Conservation (phyloP, 2,113 vertebrate species). For the Malurus alboscapulatus region DNA sequence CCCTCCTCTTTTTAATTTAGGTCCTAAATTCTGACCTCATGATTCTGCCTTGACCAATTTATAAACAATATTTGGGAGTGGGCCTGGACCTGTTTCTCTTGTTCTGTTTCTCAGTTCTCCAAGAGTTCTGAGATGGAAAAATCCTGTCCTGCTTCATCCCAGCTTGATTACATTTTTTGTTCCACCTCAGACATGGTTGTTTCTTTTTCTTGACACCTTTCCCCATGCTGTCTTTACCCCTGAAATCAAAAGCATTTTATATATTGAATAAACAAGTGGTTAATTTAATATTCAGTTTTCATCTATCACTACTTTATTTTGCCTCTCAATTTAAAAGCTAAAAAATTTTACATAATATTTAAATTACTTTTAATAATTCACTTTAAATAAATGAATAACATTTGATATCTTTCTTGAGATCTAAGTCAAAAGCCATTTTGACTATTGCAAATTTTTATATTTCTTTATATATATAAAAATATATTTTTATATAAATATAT, state of each 20-base stretch:
- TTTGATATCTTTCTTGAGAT: not conserved
- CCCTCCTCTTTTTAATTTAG: not conserved
- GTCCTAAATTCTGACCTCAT: not conserved
- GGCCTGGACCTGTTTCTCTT: not conserved
- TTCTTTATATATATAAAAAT: too few species aligned
- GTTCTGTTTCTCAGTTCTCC: not conserved
- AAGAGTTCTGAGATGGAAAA: not conserved
- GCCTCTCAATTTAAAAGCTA: not conserved
- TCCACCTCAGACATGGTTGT: not conserved
- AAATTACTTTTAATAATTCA: not conserved
- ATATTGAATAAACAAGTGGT: not conserved
- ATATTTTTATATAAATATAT: too few species aligned
- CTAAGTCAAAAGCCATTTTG: not conserved
- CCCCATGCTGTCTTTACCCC: not conserved
- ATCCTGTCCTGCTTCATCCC: not conserved
- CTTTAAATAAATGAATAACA: not conserved
- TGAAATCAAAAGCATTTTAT: not conserved
- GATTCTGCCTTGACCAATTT: not conserved
- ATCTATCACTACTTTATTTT: not conserved
- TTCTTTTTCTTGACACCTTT: not conserved
- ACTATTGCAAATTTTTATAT: not conserved
- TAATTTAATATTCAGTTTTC: not conserved
- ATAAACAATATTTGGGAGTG: not conserved
- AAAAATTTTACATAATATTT: not conserved
- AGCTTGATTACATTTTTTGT: not conserved